Evolutionary conservation across 2,888 invertebrate species (phyloP).

Genomic region (Trachelus stipa): DNA sequence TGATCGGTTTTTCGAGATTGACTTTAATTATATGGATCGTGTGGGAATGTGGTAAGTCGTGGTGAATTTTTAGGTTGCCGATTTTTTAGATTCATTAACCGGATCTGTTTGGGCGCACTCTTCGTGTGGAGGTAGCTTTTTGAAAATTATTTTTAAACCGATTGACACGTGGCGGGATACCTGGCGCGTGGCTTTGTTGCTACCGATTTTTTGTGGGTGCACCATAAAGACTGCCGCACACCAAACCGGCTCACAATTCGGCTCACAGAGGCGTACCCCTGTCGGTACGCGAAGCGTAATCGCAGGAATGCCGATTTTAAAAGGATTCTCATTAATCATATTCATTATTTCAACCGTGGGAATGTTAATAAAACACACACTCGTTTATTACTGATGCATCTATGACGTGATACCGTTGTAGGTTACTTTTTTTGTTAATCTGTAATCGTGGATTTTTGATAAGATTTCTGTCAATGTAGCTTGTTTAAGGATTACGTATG

Average conservation of each 20-base stretch:
- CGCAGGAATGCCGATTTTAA: conserved; percentile 27
- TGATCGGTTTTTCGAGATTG: neutral
- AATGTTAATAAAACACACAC: conserved; percentile 35
- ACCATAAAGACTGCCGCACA: neutral
- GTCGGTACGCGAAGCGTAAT: neutral
- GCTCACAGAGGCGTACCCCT: neutral
- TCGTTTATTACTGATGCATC: neutral
- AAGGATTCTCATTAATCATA: conserved; percentile 37
- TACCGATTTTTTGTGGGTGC: neutral
- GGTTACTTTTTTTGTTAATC: neutral
- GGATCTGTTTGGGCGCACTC: too few relatives aligned
- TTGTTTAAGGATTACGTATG: neutral
- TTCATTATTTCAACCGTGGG: conserved; percentile 24
- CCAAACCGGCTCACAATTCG: neutral
- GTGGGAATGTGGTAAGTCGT: neutral
- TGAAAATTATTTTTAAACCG: neutral
- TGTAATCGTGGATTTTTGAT: neutral
- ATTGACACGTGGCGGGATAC: neutral
- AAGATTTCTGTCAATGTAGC: neutral
- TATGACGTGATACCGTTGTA: neutral
- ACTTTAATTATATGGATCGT: neutral
- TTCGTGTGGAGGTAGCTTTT: neutral
- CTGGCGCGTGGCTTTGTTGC: neutral
- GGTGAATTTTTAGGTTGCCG: neutral
- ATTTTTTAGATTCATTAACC: too few relatives aligned